Evolutionary conservation across 2,888 invertebrate species (phyloP).

Genomic region (Agrypnus murinus): DNA sequence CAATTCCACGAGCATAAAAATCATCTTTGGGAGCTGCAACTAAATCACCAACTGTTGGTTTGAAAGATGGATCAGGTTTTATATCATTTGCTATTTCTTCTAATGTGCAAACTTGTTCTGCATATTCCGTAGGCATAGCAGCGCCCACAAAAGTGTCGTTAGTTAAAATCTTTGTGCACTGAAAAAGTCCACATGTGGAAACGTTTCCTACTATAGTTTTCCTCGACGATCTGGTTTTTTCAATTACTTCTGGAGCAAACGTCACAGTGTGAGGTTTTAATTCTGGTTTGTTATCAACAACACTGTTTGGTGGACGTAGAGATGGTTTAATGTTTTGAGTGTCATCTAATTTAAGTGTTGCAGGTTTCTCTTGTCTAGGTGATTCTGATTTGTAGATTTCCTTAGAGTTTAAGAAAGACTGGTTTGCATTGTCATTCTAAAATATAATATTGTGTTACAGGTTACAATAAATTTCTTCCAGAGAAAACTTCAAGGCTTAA

Average conservation of each 20-base stretch:
- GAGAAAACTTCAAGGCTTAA: no score
- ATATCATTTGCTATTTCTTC: constrained; percentile 35
- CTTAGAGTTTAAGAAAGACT: no score
- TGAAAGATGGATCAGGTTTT: constrained; percentile 37
- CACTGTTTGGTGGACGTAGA: no score
- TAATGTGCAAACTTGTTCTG: constrained; percentile 25
- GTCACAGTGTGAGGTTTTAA: background rate
- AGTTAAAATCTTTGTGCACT: constrained; percentile 28
- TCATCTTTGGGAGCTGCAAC: constrained; percentile 44
- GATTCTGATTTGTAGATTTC: no score
- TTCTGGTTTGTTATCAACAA: background rate
- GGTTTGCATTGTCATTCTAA: no score
- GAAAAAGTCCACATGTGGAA: constrained; percentile 27
- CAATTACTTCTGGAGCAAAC: background rate
- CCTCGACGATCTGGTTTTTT: background rate
- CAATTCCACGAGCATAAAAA: constrained; percentile 50
- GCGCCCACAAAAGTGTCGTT: constrained; percentile 40
- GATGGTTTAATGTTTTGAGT: no score
- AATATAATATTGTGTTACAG: no score
- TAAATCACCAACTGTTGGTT: constrained; percentile 50
- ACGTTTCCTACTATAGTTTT: constrained; percentile 30
- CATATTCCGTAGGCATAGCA: constrained; percentile 20
- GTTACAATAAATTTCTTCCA: no score
- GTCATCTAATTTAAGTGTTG: no score
- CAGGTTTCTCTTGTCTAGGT: no score